phyloP scores from a whole-genome alignment of 37 sponge, comb jelly and placozoan genomes.

The Cladorhizidae sp. region DNA sequence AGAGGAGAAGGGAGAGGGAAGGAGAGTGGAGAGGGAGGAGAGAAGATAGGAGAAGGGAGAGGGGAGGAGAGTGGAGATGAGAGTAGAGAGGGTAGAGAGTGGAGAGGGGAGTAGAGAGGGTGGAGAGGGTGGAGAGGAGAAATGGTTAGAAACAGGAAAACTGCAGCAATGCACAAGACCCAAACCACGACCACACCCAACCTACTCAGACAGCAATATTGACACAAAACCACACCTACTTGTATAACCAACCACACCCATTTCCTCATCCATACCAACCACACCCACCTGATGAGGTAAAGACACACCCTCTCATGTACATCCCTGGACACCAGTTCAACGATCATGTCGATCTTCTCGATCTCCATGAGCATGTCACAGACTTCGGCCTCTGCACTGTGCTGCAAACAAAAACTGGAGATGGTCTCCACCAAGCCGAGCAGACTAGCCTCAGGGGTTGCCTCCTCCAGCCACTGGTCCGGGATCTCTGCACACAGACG shows the following conservation, averaged over 20 bases:
- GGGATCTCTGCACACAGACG: slow-evolving; percentile 76
- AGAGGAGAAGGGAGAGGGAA: too few species aligned
- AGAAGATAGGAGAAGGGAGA: too few species aligned
- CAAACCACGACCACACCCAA: too few species aligned
- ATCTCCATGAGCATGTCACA: slow-evolving; percentile 99
- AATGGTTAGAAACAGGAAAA: too few species aligned
- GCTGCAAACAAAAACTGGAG: slow-evolving; percentile 77
- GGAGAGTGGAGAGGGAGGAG: too few species aligned
- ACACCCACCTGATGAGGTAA: slow-evolving; percentile 84
- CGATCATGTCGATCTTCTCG: slow-evolving; percentile 65
- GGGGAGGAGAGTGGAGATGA: too few species aligned
- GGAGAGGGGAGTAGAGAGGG: too few species aligned
- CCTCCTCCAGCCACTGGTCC: slow-evolving; percentile 32
- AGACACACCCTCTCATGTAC: slow-evolving; percentile 89
- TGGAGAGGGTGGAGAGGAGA: too few species aligned
- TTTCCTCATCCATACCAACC: too few species aligned
- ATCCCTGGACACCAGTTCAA: slow-evolving; percentile 57
- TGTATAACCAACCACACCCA: too few species aligned
- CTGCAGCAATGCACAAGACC: too few species aligned
- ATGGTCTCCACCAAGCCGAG: slow-evolving; percentile 70
- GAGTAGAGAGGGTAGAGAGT: too few species aligned
- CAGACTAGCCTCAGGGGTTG: slow-evolving; percentile 22
- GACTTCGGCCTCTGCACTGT: slow-evolving; percentile 93
- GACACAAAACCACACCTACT: neutral
- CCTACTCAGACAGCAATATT: neutral